A percentile compares a stretch with the other conserved stretches of the same genome.
phyloP scores from a whole-genome alignment of 64 coral and sea anemone species.

The Porites australiensis region DNA sequence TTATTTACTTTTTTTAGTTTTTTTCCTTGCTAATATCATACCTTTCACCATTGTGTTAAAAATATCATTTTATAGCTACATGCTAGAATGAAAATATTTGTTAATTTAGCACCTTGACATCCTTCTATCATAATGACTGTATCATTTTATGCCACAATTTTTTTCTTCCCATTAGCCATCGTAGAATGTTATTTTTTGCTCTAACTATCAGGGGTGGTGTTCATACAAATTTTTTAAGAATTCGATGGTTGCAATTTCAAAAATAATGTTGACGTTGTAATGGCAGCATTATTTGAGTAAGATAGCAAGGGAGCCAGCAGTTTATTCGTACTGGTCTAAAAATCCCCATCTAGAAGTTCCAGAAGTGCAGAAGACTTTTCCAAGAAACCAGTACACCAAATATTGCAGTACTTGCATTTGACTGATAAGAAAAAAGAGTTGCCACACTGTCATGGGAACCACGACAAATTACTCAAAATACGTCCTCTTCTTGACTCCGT shows the following conservation, averaged over 20 bases:
- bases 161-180: too few relatives aligned
- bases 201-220: slow-evolving; percentile 32
- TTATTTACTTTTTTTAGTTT: too few relatives aligned
- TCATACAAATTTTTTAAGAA: slow-evolving; percentile 54
- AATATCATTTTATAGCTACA: too few relatives aligned
- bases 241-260: neutral
- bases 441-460: slow-evolving; percentile 18
- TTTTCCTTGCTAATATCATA: too few relatives aligned
- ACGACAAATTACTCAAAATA: slow-evolving; percentile 45
- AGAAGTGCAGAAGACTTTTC: slow-evolving; percentile 35
- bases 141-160: too few relatives aligned
- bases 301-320: slow-evolving; percentile 3
- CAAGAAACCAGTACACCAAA: slow-evolving; percentile 26
- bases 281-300: slow-evolving; percentile 14
- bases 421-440: slow-evolving; percentile 18
- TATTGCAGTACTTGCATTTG: slow-evolving; percentile 25
- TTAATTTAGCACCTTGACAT: too few relatives aligned
- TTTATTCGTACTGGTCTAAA: slow-evolving; percentile 24
- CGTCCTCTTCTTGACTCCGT: neutral
- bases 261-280: neutral
- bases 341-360: slow-evolving; percentile 37
- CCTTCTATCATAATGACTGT: too few relatives aligned
- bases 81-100: too few relatives aligned
- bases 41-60: too few relatives aligned
- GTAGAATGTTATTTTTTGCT: neutral